These are phyloP conservation scores for Pungitius pungitius DNA, from an alignment of 2,113 vertebrate species.

Conservation along the genomic window DNA sequence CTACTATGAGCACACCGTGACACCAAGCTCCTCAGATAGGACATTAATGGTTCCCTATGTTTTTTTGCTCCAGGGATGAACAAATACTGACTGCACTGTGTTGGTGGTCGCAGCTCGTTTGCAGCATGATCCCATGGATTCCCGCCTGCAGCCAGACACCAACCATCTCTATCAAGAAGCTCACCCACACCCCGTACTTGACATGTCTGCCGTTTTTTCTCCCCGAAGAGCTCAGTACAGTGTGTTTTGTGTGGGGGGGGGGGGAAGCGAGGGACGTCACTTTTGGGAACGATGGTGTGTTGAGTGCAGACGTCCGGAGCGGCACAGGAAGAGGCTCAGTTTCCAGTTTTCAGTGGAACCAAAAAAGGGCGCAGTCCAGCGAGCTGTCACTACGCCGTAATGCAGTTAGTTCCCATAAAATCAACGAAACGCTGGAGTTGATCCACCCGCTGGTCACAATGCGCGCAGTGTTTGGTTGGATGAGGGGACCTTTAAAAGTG, in stretches of 20 bases:
- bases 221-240: not conserved
- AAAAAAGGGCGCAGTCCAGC: slow-evolving; percentile 44
- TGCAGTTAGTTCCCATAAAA: slow-evolving; percentile 23
- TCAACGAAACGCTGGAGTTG: slow-evolving; percentile 16
- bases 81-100: slow-evolving; percentile 43
- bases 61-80: slow-evolving; percentile 53
- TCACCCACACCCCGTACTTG: not conserved
- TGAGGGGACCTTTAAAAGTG: slow-evolving; percentile 7
- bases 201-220: not conserved
- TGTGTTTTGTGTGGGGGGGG: not conserved
- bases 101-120: slow-evolving; percentile 48
- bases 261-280: slow-evolving; percentile 41
- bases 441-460: slow-evolving; percentile 25
- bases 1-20: not conserved
- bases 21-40: slow-evolving; percentile 45
- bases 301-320: slow-evolving; percentile 62
- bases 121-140: slow-evolving; percentile 38
- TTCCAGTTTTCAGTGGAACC: slow-evolving; percentile 57
- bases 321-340: slow-evolving; percentile 68
- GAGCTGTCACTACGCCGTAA: slow-evolving; percentile 22
- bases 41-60: slow-evolving; percentile 32
- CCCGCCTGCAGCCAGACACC: slow-evolving; percentile 25
- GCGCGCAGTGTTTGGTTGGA: not conserved
- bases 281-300: slow-evolving; percentile 68
- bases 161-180: not conserved